A percentile compares a stretch with the other conserved stretches of the same genome.
These are phyloP conservation scores for Phymanthus crucifer DNA, from an alignment of 92 coral and sea anemone genomes.

Conservation along the genomic window DNA sequence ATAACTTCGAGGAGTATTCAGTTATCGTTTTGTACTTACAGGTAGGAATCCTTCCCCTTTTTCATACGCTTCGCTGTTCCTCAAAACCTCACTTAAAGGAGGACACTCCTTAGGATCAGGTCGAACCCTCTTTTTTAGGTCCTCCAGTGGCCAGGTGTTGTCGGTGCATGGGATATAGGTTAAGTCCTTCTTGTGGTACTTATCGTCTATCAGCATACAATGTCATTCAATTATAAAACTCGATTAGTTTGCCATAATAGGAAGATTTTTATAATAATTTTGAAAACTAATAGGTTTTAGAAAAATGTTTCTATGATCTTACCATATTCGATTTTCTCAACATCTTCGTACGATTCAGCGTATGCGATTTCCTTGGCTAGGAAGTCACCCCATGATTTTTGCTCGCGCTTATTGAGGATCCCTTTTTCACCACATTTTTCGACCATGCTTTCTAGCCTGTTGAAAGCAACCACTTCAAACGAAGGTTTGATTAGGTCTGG, in stretches of 20 bases:
- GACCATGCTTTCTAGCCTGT: conserved; percentile 36
- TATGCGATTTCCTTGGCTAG: conserved; percentile 28
- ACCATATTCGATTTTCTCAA: conserved; percentile 25
- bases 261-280: neutral
- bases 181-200: conserved; percentile 40
- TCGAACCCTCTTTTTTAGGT: conserved; percentile 37
- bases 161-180: conserved; percentile 31
- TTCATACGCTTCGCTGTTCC: neutral
- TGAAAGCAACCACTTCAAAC: conserved; percentile 41
- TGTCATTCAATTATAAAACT: neutral
- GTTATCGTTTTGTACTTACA: too few species aligned
- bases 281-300: neutral
- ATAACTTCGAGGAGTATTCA: neutral
- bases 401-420: conserved; percentile 40
- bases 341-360: conserved; percentile 4
- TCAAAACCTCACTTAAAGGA: neutral
- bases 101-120: neutral
- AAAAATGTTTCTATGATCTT: conserved; percentile 8
- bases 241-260: neutral
- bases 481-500: conserved; percentile 53
- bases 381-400: conserved; percentile 32
- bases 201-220: conserved; percentile 26
- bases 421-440: conserved; percentile 48
- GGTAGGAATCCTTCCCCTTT: neutral
- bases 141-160: conserved; percentile 49